These are phyloP conservation scores for Myrmophylax atrothorax DNA, from an alignment of 2,113 vertebrate genomes.

Conservation along the genomic window DNA sequence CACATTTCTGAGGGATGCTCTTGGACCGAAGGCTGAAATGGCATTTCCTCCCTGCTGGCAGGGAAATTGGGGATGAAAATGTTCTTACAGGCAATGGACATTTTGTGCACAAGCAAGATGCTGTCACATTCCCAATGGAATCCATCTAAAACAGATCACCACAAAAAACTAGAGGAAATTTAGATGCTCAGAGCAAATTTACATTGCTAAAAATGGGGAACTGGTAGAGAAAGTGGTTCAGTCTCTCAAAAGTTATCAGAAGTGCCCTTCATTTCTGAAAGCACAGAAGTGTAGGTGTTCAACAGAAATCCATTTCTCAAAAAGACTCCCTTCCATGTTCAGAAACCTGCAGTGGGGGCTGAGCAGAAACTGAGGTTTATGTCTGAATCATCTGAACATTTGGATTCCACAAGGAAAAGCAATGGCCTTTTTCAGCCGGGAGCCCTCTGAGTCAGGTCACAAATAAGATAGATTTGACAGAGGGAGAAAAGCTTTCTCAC, in stretches of 20 bases:
- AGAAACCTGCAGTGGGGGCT: not conserved
- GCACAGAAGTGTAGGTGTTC: not conserved
- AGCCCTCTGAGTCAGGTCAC: slow-evolving; percentile 26
- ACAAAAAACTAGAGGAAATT: not conserved
- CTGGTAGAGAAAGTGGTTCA: not conserved
- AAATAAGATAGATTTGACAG: slow-evolving; percentile 33
- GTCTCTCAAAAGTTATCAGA: not conserved
- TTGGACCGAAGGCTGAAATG: not conserved
- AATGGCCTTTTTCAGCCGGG: not conserved
- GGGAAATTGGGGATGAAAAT: not conserved
- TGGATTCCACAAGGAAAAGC: not conserved
- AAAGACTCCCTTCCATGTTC: not conserved
- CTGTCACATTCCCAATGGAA: not conserved
- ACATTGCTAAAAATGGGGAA: not conserved
- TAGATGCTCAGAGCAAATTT: not conserved
- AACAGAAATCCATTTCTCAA: not conserved
- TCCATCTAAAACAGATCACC: not conserved
- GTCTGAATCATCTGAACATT: not conserved
- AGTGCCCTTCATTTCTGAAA: not conserved
- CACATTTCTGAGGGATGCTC: not conserved
- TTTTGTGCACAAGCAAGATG: not conserved
- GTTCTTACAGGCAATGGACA: not conserved
- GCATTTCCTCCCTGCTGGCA: not conserved
- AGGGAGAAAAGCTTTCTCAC: slow-evolving; percentile 13
- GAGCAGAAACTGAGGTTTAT: not conserved